Evolutionary conservation across 2,888 invertebrate genomes (phyloP).

Genomic region (Boloria selene): DNA sequence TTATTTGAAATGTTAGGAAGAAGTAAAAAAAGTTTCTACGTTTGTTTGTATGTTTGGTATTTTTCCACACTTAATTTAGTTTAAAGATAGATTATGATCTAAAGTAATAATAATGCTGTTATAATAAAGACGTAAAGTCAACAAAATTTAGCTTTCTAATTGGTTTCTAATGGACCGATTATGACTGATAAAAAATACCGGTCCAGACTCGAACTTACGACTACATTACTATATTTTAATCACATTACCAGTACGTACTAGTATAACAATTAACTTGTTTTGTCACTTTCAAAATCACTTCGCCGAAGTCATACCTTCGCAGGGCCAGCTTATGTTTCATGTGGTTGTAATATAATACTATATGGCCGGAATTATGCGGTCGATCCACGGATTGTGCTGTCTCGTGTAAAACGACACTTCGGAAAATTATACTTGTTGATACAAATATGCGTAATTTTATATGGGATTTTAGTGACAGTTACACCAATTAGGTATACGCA

Average conservation of each 20-base stretch:
- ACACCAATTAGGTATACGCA: no score
- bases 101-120: no score
- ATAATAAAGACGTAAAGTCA: no score
- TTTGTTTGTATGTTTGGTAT: background rate
- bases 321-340: slow-evolving; percentile 44
- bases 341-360: slow-evolving; percentile 45
- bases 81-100: no score
- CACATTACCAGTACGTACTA: background rate
- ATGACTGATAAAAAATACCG: no score
- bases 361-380: slow-evolving; percentile 51
- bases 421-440: slow-evolving; percentile 27
- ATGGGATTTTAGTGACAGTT: background rate
- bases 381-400: slow-evolving; percentile 38
- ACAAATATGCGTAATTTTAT: slow-evolving; percentile 9
- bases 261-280: slow-evolving; percentile 31
- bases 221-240: no score
- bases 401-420: slow-evolving; percentile 39
- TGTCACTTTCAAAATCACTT: slow-evolving; percentile 37
- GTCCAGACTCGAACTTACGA: no score
- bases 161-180: no score
- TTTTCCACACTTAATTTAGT: no score
- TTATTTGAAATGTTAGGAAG: no score
- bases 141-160: no score
- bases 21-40: background rate
- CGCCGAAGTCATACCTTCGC: slow-evolving; percentile 33